phyloP scores from a whole-genome alignment of 2,888 invertebrate species.

The Cyrtodaria siliqua region DNA sequence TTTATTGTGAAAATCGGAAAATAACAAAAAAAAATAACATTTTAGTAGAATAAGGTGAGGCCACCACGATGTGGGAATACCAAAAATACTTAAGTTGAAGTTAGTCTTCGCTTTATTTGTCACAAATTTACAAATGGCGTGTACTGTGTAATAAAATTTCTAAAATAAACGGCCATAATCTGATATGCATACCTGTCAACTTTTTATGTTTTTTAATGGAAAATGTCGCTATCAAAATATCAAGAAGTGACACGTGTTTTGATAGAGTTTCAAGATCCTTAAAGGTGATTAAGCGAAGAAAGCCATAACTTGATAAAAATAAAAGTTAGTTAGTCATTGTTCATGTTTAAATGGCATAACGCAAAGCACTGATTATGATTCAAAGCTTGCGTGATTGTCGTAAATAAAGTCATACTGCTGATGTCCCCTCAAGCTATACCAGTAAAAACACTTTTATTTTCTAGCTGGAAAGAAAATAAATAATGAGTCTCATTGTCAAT shows the following conservation, averaged over 20 bases:
- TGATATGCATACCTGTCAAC: not conserved
- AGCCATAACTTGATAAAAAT: not conserved
- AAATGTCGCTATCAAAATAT: constrained; percentile 34
- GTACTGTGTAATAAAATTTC: no score
- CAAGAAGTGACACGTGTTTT: constrained; percentile 27
- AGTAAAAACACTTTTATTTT: constrained; percentile 19
- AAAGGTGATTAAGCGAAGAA: not conserved
- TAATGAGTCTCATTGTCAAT: constrained; percentile 12
- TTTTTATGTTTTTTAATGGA: constrained; percentile 30
- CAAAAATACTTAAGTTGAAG: no score
- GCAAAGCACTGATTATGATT: no score
- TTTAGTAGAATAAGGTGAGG: not conserved
- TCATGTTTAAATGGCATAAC: no score
- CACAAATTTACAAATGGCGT: no score
- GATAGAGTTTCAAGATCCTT: not conserved
- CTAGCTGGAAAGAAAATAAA: constrained; percentile 9
- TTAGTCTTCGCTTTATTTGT: no score
- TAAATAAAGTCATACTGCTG: no score
- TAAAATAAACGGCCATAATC: constrained; percentile 2
- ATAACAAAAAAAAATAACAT: constrained; percentile 11
- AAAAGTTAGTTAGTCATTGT: constrained; percentile 2
- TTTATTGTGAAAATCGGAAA: constrained; percentile 8
- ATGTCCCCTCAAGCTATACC: not conserved
- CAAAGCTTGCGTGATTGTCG: no score
- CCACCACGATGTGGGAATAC: constrained; percentile 5